Evolutionary conservation across 2,113 vertebrate species (phyloP).

Genomic region (Salminus brasiliensis): DNA sequence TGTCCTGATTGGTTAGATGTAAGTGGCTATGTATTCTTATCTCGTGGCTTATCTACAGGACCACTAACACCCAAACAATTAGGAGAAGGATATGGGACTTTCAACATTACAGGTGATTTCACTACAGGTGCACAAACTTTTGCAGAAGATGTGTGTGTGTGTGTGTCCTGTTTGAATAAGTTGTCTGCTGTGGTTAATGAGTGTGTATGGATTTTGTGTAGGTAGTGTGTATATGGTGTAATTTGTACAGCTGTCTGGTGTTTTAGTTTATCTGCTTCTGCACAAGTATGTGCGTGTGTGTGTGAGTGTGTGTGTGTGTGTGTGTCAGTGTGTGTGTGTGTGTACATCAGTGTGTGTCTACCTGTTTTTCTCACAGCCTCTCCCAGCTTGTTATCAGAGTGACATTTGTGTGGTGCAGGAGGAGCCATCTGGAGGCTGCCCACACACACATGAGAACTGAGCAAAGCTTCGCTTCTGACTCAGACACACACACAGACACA

Average conservation of each 20-base stretch:
- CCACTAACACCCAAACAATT: no score
- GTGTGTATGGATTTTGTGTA: background rate
- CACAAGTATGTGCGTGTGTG: conserved; percentile 1
- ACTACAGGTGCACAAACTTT: no score
- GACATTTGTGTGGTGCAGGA: conserved; percentile 79
- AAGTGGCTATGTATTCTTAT: no score
- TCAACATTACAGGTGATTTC: background rate
- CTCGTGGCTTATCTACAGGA: no score
- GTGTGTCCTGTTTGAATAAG: background rate
- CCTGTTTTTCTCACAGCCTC: conserved; percentile 41
- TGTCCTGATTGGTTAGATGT: no score
- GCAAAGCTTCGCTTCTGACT: conserved; percentile 61
- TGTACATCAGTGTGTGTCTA: conserved; percentile 24
- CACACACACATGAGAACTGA: conserved; percentile 76
- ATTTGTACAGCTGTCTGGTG: background rate
- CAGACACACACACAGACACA: conserved; percentile 55
- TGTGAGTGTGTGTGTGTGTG: background rate
- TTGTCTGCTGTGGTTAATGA: background rate
- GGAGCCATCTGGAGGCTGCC: conserved; percentile 83
- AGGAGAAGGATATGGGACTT: no score
- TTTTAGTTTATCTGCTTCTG: background rate
- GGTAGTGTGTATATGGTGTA: background rate
- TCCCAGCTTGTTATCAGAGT: conserved; percentile 75
- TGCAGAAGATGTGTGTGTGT: background rate
- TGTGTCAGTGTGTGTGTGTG: conserved; percentile 16